Conservation (phyloP, 2,113 vertebrate species). For the Phodopus roborovskii region DNA sequence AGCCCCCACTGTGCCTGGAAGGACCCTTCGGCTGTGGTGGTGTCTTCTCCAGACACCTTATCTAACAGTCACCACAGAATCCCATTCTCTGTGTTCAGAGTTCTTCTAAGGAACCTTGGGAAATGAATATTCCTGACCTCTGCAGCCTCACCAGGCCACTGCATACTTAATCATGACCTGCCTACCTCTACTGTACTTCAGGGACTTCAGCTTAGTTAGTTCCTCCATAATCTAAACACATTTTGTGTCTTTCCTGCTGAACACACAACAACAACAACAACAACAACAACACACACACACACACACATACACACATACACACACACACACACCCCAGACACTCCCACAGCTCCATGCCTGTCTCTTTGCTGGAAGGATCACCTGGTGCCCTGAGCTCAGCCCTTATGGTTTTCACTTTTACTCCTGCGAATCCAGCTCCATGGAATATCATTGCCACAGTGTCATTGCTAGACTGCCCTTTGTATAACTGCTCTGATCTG, state of each 20-base stretch:
- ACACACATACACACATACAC: background rate
- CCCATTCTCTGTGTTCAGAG: background rate
- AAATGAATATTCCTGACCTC: background rate
- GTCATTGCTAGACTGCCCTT: too few relatives aligned
- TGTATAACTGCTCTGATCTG: background rate
- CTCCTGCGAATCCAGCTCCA: background rate
- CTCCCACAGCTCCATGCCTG: background rate
- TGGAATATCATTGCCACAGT: background rate
- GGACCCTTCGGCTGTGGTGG: background rate
- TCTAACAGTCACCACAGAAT: background rate
- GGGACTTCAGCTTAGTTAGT: background rate
- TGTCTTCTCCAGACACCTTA: background rate
- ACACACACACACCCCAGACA: background rate
- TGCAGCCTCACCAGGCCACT: background rate
- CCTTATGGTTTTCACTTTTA: background rate
- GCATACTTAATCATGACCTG: background rate
- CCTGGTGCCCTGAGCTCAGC: background rate
- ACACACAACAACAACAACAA: too few relatives aligned
- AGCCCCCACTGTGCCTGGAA: background rate
- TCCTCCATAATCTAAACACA: background rate
- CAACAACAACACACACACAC: background rate
- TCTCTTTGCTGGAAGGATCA: background rate
- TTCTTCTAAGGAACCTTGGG: background rate
- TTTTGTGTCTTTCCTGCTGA: background rate
- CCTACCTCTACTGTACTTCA: background rate